Evolutionary conservation across 2,888 invertebrate species (phyloP).

Genomic region (Linnaemya tessellans): DNA sequence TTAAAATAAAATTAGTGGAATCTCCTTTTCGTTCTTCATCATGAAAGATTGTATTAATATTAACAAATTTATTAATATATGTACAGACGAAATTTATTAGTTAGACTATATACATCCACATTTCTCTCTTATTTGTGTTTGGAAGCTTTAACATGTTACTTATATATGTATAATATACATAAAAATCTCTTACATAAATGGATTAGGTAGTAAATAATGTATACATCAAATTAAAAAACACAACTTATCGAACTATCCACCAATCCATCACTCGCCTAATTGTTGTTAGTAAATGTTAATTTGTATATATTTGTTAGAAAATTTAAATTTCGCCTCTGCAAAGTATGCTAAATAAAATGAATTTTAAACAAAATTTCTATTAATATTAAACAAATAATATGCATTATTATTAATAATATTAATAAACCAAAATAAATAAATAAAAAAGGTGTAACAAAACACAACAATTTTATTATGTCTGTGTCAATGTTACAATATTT

Average conservation of each 20-base stretch:
- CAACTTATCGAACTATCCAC: not conserved
- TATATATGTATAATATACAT: too few relatives aligned
- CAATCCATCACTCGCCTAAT: slow-evolving; percentile 1
- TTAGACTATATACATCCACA: too few relatives aligned
- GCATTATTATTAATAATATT: slow-evolving; percentile 66
- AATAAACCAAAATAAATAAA: slow-evolving; percentile 42
- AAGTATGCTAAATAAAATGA: slow-evolving; percentile 67
- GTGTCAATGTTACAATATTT: slow-evolving; percentile 45
- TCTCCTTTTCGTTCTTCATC: too few relatives aligned
- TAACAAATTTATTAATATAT: too few relatives aligned
- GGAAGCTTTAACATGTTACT: too few relatives aligned
- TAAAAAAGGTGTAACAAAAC: slow-evolving; percentile 42
- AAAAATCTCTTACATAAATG: not conserved
- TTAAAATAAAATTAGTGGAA: too few relatives aligned
- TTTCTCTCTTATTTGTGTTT: too few relatives aligned
- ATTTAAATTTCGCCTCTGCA: slow-evolving; percentile 26
- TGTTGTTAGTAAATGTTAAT: slow-evolving; percentile 65
- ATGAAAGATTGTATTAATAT: too few relatives aligned
- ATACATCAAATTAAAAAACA: not conserved
- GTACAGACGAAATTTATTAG: too few relatives aligned
- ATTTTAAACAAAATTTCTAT: slow-evolving; percentile 59
- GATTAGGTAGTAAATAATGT: not conserved
- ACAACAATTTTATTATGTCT: slow-evolving; percentile 41
- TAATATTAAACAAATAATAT: slow-evolving; percentile 68
- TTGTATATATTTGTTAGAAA: slow-evolving; percentile 60